These are phyloP conservation scores for Onychomys leucogaster DNA, from an alignment of 2,797 vertebrate genomes.

Conservation along the genomic window DNA sequence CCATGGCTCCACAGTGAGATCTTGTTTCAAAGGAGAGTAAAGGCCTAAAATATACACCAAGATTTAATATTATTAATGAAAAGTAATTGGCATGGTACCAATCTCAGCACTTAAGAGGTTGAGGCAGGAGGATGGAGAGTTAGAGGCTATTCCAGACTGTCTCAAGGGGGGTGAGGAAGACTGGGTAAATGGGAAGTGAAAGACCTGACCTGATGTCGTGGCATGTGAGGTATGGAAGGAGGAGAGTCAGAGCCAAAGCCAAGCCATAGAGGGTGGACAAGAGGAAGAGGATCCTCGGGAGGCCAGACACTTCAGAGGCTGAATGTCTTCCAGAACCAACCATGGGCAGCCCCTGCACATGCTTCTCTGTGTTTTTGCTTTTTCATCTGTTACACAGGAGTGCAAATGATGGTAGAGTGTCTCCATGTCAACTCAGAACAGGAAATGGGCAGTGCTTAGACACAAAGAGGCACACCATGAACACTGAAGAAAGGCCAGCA, in stretches of 20 bases:
- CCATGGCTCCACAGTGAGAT: not conserved
- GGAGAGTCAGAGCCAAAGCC: not conserved
- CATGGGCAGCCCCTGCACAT: not conserved
- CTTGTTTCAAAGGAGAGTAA: not conserved
- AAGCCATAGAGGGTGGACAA: accelerated
- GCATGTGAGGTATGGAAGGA: not conserved
- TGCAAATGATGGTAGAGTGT: not conserved
- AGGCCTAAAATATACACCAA: not conserved
- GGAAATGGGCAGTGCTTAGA: not conserved
- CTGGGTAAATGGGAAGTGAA: not conserved
- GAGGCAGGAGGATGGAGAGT: not conserved
- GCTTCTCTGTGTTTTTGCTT: not conserved
- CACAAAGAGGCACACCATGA: not conserved
- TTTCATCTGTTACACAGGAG: not conserved
- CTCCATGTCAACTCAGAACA: not conserved
- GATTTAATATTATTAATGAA: not conserved
- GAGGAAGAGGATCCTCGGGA: not conserved
- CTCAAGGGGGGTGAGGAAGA: not conserved
- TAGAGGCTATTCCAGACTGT: not conserved
- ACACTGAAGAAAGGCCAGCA: not conserved
- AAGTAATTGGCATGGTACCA: not conserved
- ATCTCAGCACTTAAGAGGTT: not conserved
- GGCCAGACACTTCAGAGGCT: not conserved
- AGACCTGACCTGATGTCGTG: not conserved
- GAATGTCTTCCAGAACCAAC: not conserved